Percentiles rank a stretch among this genome's conserved stretches.
Evolutionary conservation across 2,888 invertebrate species (phyloP).

Genomic region (Toxonevra muliebris): DNA sequence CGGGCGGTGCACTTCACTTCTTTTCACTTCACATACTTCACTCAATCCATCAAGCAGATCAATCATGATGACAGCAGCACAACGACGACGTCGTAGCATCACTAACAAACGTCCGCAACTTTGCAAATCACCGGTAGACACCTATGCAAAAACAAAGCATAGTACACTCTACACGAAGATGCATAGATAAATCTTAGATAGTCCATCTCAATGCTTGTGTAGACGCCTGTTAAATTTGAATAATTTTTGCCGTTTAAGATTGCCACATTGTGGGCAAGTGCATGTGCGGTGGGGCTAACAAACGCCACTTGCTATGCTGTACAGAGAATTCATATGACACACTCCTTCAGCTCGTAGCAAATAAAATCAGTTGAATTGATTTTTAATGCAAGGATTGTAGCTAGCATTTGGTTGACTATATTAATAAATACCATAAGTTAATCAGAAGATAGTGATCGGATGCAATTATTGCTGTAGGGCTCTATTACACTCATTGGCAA

Average conservation of each 20-base stretch:
- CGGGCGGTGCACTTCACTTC: not conserved
- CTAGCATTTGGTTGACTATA: no score
- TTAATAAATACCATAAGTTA: no score
- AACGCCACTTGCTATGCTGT: not conserved
- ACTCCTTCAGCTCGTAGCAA: no score
- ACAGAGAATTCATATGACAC: not conserved
- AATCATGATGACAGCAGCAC: conserved; percentile 59
- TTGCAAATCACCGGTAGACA: not conserved
- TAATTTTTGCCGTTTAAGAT: conserved; percentile 45
- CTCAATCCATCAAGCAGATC: conserved; percentile 60
- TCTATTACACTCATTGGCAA: no score
- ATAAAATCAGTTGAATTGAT: no score
- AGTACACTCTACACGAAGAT: no score
- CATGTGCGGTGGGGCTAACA: not conserved
- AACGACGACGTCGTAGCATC: not conserved
- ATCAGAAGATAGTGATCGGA: no score
- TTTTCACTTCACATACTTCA: not conserved
- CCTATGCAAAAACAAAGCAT: not conserved
- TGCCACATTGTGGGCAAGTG: not conserved
- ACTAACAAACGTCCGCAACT: not conserved
- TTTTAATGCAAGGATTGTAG: no score
- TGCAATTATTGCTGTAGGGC: no score
- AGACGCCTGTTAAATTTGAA: conserved; percentile 55
- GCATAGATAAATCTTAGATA: no score
- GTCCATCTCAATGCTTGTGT: conserved; percentile 22